Evolutionary conservation across 2,888 invertebrate genomes (phyloP).

Genomic region (Napeogenes sylphis): DNA sequence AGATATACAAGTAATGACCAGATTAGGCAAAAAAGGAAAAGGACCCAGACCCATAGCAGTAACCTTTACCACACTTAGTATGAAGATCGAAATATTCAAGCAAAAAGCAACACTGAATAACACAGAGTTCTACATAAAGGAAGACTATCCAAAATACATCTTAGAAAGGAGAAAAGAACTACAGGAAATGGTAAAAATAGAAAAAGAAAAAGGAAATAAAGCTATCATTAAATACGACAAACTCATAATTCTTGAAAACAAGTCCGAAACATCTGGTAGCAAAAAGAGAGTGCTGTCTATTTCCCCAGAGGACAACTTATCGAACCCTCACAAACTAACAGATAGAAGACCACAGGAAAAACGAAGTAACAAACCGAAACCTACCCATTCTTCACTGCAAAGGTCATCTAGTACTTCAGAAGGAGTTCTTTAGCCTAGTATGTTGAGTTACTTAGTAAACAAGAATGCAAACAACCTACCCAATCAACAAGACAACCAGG

Average conservation of each 20-base stretch:
- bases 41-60: constrained; percentile 24
- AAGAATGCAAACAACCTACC: constrained; percentile 8
- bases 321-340: too few relatives aligned
- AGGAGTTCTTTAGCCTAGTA: constrained; percentile 14
- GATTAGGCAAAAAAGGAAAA: constrained; percentile 27
- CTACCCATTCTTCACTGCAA: too few relatives aligned
- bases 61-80: constrained; percentile 25
- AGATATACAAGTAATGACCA: constrained; percentile 22
- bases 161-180: constrained; percentile 27
- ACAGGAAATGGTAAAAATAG: constrained; percentile 25
- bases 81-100: constrained; percentile 25
- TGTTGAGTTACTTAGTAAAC: constrained; percentile 7
- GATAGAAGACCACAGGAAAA: too few relatives aligned
- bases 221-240: constrained; percentile 30
- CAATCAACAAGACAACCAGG: constrained; percentile 13
- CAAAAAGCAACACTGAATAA: constrained; percentile 23
- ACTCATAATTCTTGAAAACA: constrained; percentile 21
- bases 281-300: constrained; percentile 23
- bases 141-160: constrained; percentile 23
- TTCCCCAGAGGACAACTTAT: not conserved
- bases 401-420: constrained; percentile 10
- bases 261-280: constrained; percentile 11
- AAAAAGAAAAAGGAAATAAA: constrained; percentile 27
- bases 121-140: constrained; percentile 23
- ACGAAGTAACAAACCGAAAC: too few relatives aligned